These are phyloP conservation scores for Palaemon carinicauda DNA, from an alignment of 1,140 invertebrate genomes.

Conservation along the genomic window DNA sequence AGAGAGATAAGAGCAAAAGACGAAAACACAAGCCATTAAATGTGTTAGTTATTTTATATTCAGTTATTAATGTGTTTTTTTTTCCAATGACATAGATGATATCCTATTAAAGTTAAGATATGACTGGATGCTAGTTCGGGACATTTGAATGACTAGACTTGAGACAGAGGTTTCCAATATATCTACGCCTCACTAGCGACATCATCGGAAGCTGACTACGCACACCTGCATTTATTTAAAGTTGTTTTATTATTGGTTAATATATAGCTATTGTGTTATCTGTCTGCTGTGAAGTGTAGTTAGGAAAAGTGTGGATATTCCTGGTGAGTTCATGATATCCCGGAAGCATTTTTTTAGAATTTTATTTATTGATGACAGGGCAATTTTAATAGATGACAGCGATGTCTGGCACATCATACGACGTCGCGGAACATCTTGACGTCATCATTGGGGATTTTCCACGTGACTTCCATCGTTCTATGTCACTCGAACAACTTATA, in stretches of 20 bases:
- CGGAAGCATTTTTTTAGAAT: no score
- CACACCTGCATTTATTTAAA: conserved; percentile 7
- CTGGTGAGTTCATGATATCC: no score
- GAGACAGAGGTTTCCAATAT: not conserved
- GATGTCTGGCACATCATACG: no score
- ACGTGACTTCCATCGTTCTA: no score
- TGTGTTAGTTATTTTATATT: not conserved
- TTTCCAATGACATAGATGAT: conserved; percentile 17
- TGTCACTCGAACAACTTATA: no score
- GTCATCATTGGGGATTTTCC: no score
- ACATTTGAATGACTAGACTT: not conserved
- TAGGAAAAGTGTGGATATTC: no score
- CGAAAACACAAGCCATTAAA: not conserved
- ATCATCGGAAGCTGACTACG: conserved; percentile 39
- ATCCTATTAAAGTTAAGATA: conserved; percentile 36
- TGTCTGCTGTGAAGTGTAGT: no score
- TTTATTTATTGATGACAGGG: no score
- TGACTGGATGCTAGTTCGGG: not conserved
- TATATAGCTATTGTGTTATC: not conserved
- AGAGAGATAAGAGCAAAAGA: not conserved
- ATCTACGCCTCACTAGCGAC: conserved; percentile 33
- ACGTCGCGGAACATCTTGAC: no score
- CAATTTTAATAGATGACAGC: no score
- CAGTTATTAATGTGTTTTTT: not conserved
- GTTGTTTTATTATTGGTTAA: not conserved